These are phyloP conservation scores for Arctocebus calabarensis DNA, from an alignment of 2,797 vertebrate genomes.

Conservation along the genomic window DNA sequence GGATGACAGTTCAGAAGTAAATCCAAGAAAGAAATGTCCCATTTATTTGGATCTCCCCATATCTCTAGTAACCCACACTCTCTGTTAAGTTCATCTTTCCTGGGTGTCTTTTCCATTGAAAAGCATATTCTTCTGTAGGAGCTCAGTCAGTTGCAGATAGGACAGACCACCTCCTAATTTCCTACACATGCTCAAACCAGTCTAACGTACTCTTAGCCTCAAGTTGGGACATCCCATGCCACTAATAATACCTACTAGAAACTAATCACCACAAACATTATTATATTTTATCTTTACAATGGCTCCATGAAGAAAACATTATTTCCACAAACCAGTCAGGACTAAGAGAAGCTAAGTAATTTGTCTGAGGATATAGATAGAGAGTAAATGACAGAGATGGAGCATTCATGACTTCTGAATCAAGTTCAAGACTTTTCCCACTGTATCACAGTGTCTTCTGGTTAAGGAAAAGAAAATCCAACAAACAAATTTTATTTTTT, in stretches of 20 bases:
- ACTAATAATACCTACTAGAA: background rate
- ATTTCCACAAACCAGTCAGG: background rate
- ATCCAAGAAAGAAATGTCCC: background rate
- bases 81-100: background rate
- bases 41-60: background rate
- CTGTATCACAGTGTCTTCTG: background rate
- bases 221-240: background rate
- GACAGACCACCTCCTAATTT: background rate
- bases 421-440: background rate
- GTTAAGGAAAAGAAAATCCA: conserved; percentile 20
- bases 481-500: background rate
- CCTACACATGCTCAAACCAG: background rate
- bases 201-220: background rate
- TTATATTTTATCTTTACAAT: background rate
- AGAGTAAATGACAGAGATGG: background rate
- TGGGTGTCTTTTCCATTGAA: background rate
- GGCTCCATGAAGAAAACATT: background rate
- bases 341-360: background rate
- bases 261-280: background rate
- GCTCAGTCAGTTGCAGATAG: background rate
- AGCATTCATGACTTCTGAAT: background rate
- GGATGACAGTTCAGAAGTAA: background rate
- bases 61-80: background rate
- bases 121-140: background rate
- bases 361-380: background rate